These are phyloP conservation scores for Acanthis flammea DNA, from an alignment of 2,797 vertebrate genomes.

Conservation along the genomic window DNA sequence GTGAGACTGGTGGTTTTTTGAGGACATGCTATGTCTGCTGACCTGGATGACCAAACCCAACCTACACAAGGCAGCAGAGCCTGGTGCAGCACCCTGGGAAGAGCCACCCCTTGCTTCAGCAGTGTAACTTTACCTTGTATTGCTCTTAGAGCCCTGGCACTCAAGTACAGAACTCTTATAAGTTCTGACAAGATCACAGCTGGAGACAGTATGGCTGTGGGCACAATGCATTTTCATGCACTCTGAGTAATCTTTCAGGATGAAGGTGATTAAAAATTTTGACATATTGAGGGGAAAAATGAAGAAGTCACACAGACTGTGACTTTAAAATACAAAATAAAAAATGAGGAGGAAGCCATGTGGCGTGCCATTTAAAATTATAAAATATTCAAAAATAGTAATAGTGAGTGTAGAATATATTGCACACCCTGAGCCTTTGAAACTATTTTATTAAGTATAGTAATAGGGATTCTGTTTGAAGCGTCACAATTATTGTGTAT, in stretches of 20 bases:
- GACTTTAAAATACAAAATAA: not conserved
- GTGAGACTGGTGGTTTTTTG: not conserved
- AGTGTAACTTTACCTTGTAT: not conserved
- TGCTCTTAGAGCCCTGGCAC: not conserved
- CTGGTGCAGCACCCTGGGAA: not conserved
- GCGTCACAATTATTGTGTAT: not conserved
- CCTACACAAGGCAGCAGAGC: not conserved
- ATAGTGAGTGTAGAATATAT: not conserved
- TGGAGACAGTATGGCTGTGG: not conserved
- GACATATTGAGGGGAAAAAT: not conserved
- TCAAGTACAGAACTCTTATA: not conserved
- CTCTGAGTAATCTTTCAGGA: not conserved
- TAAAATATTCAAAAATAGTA: not conserved
- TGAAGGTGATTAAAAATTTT: not conserved
- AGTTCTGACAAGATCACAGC: not conserved
- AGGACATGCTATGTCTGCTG: not conserved
- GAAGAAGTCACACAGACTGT: not conserved
- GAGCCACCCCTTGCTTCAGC: not conserved
- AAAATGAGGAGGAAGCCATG: not conserved
- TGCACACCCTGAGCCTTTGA: not conserved
- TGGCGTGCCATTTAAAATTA: not conserved
- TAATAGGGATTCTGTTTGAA: not conserved
- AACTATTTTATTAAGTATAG: not conserved
- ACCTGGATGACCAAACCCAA: not conserved
- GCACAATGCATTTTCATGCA: not conserved